phyloP scores from a whole-genome alignment of 2,888 invertebrate species.

The Lysandra bellargus region DNA sequence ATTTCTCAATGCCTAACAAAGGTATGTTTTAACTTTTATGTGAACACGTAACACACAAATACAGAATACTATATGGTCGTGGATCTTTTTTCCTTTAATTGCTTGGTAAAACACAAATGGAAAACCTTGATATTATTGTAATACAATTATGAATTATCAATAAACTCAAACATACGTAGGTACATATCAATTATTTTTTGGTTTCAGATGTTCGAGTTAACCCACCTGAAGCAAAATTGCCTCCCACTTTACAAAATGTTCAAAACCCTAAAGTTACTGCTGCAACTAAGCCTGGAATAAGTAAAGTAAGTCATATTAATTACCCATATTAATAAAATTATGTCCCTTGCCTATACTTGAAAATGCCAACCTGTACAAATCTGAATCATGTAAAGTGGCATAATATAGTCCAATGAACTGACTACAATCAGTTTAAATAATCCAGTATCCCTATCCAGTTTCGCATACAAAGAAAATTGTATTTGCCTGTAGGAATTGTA shows the following conservation, averaged over 20 bases:
- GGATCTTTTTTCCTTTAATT: background rate
- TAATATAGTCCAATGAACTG: too few species aligned
- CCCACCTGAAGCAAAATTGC: constrained; percentile 33
- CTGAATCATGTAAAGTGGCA: too few species aligned
- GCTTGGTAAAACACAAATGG: background rate
- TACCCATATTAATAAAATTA: background rate
- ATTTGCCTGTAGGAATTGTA: too few species aligned
- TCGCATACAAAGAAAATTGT: too few species aligned
- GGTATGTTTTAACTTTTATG: constrained; percentile 43
- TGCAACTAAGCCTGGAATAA: constrained; percentile 34
- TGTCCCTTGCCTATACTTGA: too few species aligned
- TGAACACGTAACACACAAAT: background rate
- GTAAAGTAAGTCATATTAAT: constrained; percentile 36
- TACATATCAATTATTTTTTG: background rate
- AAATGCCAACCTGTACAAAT: too few species aligned
- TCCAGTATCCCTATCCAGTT: too few species aligned
- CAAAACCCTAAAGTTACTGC: constrained; percentile 28
- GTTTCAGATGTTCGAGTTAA: constrained; percentile 32
- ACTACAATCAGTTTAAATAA: too few species aligned
- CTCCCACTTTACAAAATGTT: constrained; percentile 32
- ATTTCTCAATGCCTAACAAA: constrained; percentile 51
- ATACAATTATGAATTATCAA: background rate
- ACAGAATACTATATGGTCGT: background rate
- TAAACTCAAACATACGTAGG: background rate
- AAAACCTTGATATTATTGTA: background rate